phyloP scores from a whole-genome alignment of 2,797 vertebrate genomes.

The Hypotaenidia okinawae region DNA sequence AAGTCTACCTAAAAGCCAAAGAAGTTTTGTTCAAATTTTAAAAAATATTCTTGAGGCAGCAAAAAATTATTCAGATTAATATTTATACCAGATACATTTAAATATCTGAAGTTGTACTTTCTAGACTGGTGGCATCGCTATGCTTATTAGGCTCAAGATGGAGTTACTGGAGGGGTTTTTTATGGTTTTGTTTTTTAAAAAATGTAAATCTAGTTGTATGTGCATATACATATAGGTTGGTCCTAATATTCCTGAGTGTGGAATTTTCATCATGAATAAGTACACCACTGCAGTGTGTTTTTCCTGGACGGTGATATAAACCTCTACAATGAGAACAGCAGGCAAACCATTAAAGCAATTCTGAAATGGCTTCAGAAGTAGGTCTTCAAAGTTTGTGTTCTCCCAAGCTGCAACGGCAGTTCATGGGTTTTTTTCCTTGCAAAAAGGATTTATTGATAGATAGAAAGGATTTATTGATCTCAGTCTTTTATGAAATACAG shows the following conservation, averaged over 20 bases:
- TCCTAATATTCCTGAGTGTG: background rate
- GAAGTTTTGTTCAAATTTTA: background rate
- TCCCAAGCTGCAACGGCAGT: background rate
- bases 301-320: background rate
- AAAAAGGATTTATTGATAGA: background rate
- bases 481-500: background rate
- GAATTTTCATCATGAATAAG: conserved; percentile 11
- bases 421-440: background rate
- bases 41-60: background rate
- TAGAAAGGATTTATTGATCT: background rate
- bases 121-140: background rate
- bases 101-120: background rate
- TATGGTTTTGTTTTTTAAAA: background rate
- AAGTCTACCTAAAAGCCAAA: background rate
- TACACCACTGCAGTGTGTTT: background rate
- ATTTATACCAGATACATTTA: background rate
- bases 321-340: background rate
- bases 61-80: background rate
- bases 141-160: background rate
- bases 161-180: background rate
- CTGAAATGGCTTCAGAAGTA: background rate
- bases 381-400: background rate
- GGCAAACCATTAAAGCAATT: background rate
- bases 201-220: background rate
- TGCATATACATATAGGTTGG: background rate